A percentile compares a stretch with the other conserved stretches of the same genome.
These are phyloP conservation scores for Ceyx cyanopectus DNA, from an alignment of 2,113 vertebrate species.

Conservation along the genomic window DNA sequence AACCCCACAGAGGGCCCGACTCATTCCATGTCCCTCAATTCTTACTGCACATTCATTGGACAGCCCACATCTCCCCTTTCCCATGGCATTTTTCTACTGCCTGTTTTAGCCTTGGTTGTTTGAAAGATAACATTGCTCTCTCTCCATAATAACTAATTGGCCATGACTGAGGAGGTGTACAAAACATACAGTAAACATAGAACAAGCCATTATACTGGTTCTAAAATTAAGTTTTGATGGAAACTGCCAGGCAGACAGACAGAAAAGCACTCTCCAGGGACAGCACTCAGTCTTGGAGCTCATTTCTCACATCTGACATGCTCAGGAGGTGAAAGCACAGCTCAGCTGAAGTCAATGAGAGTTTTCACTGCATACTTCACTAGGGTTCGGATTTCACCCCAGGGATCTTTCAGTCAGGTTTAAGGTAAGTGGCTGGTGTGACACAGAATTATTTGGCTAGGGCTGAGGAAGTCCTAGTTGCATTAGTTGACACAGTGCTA, in stretches of 20 bases:
- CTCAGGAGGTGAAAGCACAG: neutral
- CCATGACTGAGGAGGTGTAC: neutral
- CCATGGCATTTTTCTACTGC: neutral
- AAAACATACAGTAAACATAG: constrained; percentile 5
- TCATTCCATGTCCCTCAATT: neutral
- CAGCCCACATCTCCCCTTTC: neutral
- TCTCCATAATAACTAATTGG: constrained; percentile 9
- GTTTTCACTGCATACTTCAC: neutral
- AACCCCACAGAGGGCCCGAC: rapidly evolving
- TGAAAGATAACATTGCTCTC: neutral
- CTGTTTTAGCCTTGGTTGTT: neutral
- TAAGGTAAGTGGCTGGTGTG: neutral
- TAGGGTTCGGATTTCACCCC: neutral
- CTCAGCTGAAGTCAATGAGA: neutral
- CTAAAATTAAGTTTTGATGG: constrained; percentile 33
- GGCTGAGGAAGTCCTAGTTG: neutral
- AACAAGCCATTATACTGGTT: constrained; percentile 6
- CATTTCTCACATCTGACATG: neutral
- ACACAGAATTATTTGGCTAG: neutral
- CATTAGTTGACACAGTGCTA: neutral
- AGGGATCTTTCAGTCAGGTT: neutral
- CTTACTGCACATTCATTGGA: rapidly evolving
- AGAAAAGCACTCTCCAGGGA: constrained; percentile 22
- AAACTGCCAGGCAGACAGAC: neutral
- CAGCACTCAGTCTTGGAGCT: neutral